Base-by-base conservation (phyloP, 2,797 vertebrate genomes). In the Hipposideros larvatus region DNA sequence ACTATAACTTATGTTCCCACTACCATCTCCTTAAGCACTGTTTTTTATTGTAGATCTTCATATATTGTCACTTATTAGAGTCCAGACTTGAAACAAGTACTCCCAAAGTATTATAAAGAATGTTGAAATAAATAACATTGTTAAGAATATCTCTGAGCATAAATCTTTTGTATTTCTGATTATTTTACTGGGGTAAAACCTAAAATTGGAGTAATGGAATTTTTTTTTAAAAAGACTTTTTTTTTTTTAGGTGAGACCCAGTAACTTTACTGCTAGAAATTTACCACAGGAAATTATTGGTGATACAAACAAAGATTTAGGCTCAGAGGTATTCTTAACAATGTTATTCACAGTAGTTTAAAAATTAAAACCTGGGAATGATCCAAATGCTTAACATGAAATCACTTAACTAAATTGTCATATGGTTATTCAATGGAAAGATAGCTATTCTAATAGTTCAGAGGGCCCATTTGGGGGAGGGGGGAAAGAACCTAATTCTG, bases 271-370 rank as follows among this genome's bases (percentile, higher is more conserved):
- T 24, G n/a, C 37, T 66, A 57, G 22, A 46, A 85, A 92, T 83
- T 87, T 77, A 57, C 31, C 46, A 15, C 83, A 73, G 55, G 24
- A 88, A 78, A 78, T 96, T 59, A 85, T 61, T 79, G 71, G 48
- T 66, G n/a, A 66, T 26, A 73, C 41, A 43, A 46, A 57, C 77
- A 57, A 55, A 53, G n/a, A 66, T 51, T 59, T 24, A 79, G 68
- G 41, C 28, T 91, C 13, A 53, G 26, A 53, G 1, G 55, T 78
- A 4, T 31, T 79, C 37, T 74, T 61, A 86, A 51, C 14, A 70
- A 70, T 87, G n/a, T 51, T 91, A 84, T 79, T 92, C 53, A 28
- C 31, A 74, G 7, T 16, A 43, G 22, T 37, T 94, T 85, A 61
- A 92, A 82, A 89, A 74, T 18, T 68, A 34, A 63, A 94, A 79